Evolutionary conservation across 2,797 vertebrate species (phyloP).

Genomic region (Peromyscus eremicus): DNA sequence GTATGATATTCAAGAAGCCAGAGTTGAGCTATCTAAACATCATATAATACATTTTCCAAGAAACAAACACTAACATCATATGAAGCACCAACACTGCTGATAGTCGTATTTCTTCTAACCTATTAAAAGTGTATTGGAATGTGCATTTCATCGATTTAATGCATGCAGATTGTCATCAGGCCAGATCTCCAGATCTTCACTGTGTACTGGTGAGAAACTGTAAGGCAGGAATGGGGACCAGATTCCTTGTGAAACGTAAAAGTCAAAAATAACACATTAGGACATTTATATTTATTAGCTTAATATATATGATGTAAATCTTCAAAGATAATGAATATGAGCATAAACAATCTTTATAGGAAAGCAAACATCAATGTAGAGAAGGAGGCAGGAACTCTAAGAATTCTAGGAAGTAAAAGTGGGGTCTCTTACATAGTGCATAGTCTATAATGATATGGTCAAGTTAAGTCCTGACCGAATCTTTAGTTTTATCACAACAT

Average conservation of each 20-base stretch:
- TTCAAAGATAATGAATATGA: background rate
- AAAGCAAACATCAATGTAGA: background rate
- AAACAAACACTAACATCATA: constrained; percentile 45
- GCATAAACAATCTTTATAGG: background rate
- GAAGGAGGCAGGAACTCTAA: background rate
- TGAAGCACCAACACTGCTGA: background rate
- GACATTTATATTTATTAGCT: background rate
- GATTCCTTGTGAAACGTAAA: background rate
- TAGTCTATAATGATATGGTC: background rate
- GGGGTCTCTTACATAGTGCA: background rate
- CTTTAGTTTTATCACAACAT: background rate
- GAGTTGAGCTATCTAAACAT: background rate
- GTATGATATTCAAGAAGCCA: background rate
- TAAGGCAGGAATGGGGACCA: background rate
- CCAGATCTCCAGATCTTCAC: background rate
- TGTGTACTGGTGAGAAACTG: background rate
- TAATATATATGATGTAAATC: background rate
- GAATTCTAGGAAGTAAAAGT: background rate
- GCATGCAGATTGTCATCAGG: background rate
- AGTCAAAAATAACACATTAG: background rate
- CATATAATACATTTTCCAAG: constrained; percentile 13
- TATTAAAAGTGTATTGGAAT: constrained; percentile 8
- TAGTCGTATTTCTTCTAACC: constrained; percentile 39
- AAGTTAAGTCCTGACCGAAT: background rate
- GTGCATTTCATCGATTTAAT: constrained; percentile 46